These are phyloP conservation scores for Semaprochilodus insignis DNA, from an alignment of 2,797 vertebrate species.

Conservation along the genomic window DNA sequence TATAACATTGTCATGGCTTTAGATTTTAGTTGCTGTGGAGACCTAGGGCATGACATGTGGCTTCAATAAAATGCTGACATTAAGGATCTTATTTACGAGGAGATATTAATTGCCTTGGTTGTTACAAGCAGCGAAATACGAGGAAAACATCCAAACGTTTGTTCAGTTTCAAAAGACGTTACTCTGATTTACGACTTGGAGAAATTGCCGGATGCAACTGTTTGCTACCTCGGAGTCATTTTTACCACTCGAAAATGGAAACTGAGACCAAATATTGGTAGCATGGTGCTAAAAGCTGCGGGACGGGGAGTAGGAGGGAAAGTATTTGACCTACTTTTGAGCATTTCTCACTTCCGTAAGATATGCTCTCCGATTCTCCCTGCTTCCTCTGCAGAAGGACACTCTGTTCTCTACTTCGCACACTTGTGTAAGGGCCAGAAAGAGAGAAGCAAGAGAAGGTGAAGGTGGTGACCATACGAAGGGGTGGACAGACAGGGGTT, in stretches of 20 bases:
- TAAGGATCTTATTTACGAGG: constrained; percentile 46
- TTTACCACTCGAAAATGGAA: constrained; percentile 66
- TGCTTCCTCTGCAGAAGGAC: constrained; percentile 47
- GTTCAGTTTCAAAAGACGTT: constrained; percentile 45
- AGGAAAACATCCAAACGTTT: constrained; percentile 54
- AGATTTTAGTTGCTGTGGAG: constrained; percentile 51
- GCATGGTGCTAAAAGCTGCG: constrained; percentile 49
- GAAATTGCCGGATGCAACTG: constrained; percentile 60
- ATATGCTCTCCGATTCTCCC: constrained; percentile 65
- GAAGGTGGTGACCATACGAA: constrained; percentile 30
- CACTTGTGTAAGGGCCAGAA: constrained; percentile 36
- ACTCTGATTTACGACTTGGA: constrained; percentile 58
- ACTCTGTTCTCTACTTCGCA: constrained; percentile 40
- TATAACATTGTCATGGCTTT: constrained; percentile 24
- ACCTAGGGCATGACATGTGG: constrained; percentile 44
- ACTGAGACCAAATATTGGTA: constrained; percentile 60
- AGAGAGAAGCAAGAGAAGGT: constrained; percentile 22
- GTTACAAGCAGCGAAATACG: constrained; percentile 46
- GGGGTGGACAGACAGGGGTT: background rate
- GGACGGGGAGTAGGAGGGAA: constrained; percentile 60
- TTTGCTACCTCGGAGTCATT: constrained; percentile 64
- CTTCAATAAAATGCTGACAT: constrained; percentile 56
- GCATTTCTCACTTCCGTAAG: constrained; percentile 68
- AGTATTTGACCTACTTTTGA: constrained; percentile 77
- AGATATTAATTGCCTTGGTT: constrained; percentile 47